Base-by-base conservation (phyloP, 2,113 vertebrate species). In the Prinia subflava region DNA sequence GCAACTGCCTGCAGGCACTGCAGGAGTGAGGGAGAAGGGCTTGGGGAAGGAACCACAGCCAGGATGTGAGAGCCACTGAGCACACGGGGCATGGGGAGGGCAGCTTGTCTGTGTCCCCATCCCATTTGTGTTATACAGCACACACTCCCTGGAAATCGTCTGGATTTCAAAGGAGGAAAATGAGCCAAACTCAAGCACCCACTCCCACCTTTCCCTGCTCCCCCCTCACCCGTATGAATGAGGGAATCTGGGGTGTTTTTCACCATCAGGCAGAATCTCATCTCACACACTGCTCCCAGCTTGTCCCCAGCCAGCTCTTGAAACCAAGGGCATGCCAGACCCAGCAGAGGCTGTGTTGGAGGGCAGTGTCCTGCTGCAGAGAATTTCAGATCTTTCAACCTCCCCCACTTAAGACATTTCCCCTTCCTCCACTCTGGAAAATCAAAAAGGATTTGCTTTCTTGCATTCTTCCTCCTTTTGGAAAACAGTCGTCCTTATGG, bases 191-290 rank as follows among this genome's bases (percentile, higher is more conserved):
- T 25, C 50, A 57, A 79, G 30, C 3, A 2, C 39, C 64, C 1
- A 0, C 25, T 39, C 41, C 31, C 11, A 11, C 33, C 13, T 68
- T 85, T 44, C 30, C 56, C 30, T 1, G 3, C 44, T 60, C 28
- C 30, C 25, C 21, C 0, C 0, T 83, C 1, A 3, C 28, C 42
- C 0, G 0, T 30, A 27, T 14, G 63, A 81, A 59, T 33, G 73
- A 94, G 30, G 16, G 24, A 33, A 21, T 65, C 46, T 64, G 53
- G 39, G 23, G 4, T 50, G 68, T 2, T 81, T 83, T 74, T 83
- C 35, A 35, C 35, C 13, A 3, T 60, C 35, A 17, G 28, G 39
- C 18, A 65, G 15, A 65, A 37, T 59, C 63, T 71, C 35, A 7
- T 33, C 59, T 76, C 7, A 4, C 39, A 25, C 1, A 0, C 35